phyloP scores from a whole-genome alignment of 1,140 invertebrate species.

The Rhyzopertha dominica region DNA sequence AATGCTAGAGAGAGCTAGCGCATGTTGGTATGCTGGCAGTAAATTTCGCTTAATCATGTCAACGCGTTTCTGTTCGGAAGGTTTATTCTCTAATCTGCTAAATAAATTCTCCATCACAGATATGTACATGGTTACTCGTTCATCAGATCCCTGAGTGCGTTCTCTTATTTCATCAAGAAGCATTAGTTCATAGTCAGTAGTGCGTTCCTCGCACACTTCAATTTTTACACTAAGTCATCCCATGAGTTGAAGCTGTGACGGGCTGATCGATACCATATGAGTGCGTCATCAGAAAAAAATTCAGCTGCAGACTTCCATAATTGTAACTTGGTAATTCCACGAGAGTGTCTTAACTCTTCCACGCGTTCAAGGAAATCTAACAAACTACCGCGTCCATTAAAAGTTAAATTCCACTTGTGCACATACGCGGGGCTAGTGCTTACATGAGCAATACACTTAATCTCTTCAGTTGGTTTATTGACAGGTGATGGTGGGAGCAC shows the following conservation, averaged over 20 bases:
- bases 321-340: conserved; percentile 3
- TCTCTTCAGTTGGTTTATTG: too few species aligned
- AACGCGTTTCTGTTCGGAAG: conserved; percentile 22
- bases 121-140: conserved; percentile 31
- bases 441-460: too few species aligned
- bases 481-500: too few species aligned
- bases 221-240: conserved; percentile 16
- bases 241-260: conserved; percentile 16
- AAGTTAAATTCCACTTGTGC: background rate
- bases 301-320: conserved; percentile 20
- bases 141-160: conserved; percentile 28
- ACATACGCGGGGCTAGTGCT: too few species aligned
- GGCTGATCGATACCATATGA: conserved; percentile 28
- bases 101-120: conserved; percentile 30
- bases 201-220: conserved; percentile 26
- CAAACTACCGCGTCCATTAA: background rate
- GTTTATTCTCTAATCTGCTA: conserved; percentile 16
- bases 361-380: background rate
- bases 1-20: background rate
- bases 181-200: conserved; percentile 28
- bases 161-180: conserved; percentile 26
- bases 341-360: background rate
- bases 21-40: conserved; percentile 14
- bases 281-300: conserved; percentile 29
- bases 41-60: conserved; percentile 32